These are phyloP conservation scores for Helicoverpa zea DNA, from an alignment of 1,140 invertebrate genomes.

Conservation along the genomic window DNA sequence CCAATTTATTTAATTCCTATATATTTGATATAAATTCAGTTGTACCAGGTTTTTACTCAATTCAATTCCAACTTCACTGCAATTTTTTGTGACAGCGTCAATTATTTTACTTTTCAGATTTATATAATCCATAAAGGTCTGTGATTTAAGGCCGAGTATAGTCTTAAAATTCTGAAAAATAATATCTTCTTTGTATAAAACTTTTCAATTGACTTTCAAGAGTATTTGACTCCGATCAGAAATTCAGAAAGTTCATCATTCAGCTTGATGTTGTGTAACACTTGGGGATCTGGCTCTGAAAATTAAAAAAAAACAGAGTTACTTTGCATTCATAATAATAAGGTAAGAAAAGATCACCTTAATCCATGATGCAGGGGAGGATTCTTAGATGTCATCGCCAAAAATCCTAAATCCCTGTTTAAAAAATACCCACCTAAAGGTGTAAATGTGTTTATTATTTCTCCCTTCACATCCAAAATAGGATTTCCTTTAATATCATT, in stretches of 20 bases:
- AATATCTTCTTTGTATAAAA: not conserved
- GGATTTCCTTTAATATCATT: slow-evolving; percentile 64
- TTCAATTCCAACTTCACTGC: not conserved
- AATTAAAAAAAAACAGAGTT: not conserved
- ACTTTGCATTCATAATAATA: not conserved
- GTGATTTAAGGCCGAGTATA: no score
- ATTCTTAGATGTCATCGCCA: no score
- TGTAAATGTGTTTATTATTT: slow-evolving; percentile 32
- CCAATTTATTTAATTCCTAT: no score
- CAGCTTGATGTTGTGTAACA: slow-evolving; percentile 2
- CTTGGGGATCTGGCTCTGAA: not conserved
- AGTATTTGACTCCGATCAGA: slow-evolving; percentile 19
- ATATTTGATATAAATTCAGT: no score
- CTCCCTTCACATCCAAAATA: slow-evolving; percentile 60
- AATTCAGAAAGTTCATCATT: slow-evolving; percentile 25
- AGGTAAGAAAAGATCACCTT: not conserved
- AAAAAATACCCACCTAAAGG: slow-evolving; percentile 32
- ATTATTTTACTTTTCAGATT: no score
- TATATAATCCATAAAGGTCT: no score
- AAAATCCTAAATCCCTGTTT: no score
- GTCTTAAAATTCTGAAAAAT: no score
- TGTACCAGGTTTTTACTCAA: not conserved
- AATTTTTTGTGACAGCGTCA: no score
- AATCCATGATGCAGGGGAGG: no score
- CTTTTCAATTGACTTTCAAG: not conserved